Conservation (phyloP, 2,113 vertebrate genomes). For the Peromyscus californicus region DNA sequence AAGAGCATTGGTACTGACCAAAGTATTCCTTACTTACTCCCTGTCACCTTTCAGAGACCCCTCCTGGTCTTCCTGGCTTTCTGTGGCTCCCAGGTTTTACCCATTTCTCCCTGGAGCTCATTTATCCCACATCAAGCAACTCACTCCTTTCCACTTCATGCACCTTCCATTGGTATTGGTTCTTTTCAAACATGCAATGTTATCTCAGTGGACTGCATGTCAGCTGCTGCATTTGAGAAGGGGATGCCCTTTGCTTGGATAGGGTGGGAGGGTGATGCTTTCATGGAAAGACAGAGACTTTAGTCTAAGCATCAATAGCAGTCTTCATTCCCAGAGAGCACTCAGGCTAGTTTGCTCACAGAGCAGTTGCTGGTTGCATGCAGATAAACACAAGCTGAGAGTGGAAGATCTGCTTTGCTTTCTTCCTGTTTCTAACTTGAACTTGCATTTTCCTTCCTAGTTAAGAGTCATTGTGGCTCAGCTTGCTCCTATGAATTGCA, state of each 20-base stretch:
- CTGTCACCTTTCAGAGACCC: not conserved
- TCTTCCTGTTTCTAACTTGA: constrained; percentile 57
- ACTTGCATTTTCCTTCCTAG: constrained; percentile 49
- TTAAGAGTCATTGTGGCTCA: not conserved
- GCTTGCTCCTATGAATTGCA: constrained; percentile 41
- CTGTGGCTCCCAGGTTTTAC: not conserved
- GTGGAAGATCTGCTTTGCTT: not conserved
- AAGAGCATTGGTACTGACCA: not conserved
- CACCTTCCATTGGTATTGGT: not conserved
- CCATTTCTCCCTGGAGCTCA: not conserved
- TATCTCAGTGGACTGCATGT: not conserved
- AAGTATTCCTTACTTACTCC: not conserved
- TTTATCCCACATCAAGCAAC: not conserved
- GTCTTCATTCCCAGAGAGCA: constrained; percentile 6
- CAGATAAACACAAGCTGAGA: not conserved
- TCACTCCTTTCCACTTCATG: constrained; percentile 11
- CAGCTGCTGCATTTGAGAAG: not conserved
- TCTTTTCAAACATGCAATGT: not conserved
- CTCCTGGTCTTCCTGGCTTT: not conserved
- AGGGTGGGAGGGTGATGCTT: not conserved
- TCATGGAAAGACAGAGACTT: not conserved
- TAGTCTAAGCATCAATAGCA: constrained; percentile 11
- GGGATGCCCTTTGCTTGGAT: not conserved
- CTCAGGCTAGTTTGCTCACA: not conserved
- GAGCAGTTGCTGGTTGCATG: constrained; percentile 21